Evolutionary conservation across 2,888 invertebrate genomes (phyloP).

Genomic region (Coenonympha arcania): DNA sequence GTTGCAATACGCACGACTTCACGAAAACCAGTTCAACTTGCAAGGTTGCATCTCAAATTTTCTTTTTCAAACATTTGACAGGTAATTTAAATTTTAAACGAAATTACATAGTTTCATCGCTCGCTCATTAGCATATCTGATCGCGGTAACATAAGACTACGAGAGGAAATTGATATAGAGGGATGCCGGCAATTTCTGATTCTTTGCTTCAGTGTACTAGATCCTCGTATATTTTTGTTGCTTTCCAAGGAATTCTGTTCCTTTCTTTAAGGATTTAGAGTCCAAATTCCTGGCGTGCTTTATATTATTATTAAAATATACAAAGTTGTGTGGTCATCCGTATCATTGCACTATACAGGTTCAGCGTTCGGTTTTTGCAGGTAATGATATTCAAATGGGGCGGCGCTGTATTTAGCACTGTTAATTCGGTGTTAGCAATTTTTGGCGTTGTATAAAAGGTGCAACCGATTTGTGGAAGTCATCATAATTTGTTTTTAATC

Average conservation of each 20-base stretch:
- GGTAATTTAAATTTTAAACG: conserved; percentile 1
- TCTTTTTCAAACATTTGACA: conserved; percentile 1
- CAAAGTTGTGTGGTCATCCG: conserved; percentile 23
- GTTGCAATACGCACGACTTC: not conserved
- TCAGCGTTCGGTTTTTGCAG: conserved; percentile 30
- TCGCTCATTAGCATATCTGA: not conserved
- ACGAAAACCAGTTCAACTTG: not conserved
- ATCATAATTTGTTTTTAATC: conserved; percentile 44
- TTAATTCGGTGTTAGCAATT: conserved; percentile 65
- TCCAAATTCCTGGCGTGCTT: not conserved
- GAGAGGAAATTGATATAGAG: conserved; percentile 29
- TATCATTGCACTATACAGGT: conserved; percentile 30
- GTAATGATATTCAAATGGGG: conserved; percentile 68
- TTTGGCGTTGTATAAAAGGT: conserved; percentile 66
- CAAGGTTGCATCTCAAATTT: not conserved
- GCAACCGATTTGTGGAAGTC: conserved; percentile 46
- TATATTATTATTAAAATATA: conserved; percentile 4
- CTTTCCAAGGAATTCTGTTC: not conserved
- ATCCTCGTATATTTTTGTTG: not conserved
- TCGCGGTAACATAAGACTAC: conserved; percentile 6
- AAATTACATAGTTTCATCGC: not conserved
- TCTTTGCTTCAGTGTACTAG: not conserved
- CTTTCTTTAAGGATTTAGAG: not conserved
- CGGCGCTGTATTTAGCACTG: conserved; percentile 62
- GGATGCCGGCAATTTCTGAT: conserved; percentile 31